Base-by-base conservation (phyloP, 2,797 vertebrate genomes). In the Sebastes matsubarae region DNA sequence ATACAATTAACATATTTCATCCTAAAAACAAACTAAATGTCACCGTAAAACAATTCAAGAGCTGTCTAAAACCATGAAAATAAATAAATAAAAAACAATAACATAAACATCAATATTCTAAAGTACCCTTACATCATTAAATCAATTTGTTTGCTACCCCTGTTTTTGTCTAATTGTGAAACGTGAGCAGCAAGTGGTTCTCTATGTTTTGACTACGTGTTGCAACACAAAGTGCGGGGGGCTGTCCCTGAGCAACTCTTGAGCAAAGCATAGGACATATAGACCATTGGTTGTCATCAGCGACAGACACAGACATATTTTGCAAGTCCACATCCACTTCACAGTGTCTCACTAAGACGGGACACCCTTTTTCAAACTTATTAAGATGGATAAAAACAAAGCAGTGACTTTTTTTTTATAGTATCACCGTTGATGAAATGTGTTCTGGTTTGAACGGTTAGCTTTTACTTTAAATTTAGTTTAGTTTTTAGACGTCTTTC, bases 161-260 rank as follows among this genome's bases (percentile, higher is more conserved):
- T 83, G 61, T 86, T 77, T 84, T 63, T 59, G 52, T 71, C 8
- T 42, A 16, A 83, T 80, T 75, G 64, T 91, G 90, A 88, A 88
- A 92, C 79, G 59, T 91, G 75, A 93, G 82, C 77, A 82, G 75
- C 36, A 58, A 74, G 68, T 71, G 72, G 67, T 74, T 74, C 46
- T 72, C 58, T 34, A n/a, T 87, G 82, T 89, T 86, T 77, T 92
- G 75, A 81, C 74, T 81, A 80, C 77, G 87, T 91, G 85, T 94
- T 89, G 88, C 88, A 93, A 90, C 50, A 74, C 67, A 16, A 84
- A 82, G 75, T 74, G 52, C 81, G 67, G 72, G 79, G 87, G 82
- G 74, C 60, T 57, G 83, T 81, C 52, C 70, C 79, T 55, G 29
- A 72, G 20, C 22, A 76, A 72, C 73, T 80, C 78, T 75, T 68